Percentiles rank a stretch among this genome's conserved stretches.
Conservation (phyloP, 2,888 invertebrate genomes). For the Bombylius major region DNA sequence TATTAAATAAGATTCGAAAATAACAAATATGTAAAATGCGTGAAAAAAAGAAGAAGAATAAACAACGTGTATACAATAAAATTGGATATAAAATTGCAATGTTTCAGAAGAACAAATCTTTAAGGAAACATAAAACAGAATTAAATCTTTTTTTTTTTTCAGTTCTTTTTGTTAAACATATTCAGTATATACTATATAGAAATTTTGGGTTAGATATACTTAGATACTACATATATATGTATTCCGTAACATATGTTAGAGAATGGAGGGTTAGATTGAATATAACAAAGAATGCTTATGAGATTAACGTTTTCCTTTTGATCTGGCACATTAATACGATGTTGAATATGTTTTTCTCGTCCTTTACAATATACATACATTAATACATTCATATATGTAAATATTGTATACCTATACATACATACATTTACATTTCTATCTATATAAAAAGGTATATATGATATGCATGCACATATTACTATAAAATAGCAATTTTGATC, state of each 20-base stretch:
- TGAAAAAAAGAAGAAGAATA: background rate
- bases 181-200: too few species aligned
- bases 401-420: too few species aligned
- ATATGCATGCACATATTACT: background rate
- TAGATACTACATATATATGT: background rate
- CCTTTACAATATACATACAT: too few species aligned
- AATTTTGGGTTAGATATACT: too few species aligned
- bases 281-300: background rate
- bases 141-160: too few species aligned
- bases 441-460: background rate
- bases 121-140: background rate
- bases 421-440: too few species aligned
- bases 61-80: background rate
- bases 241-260: background rate
- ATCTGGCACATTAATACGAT: constrained; percentile 7
- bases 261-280: background rate
- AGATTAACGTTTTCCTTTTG: constrained; percentile 14
- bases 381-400: too few species aligned
- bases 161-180: too few species aligned
- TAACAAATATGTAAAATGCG: background rate
- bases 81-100: background rate
- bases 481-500: background rate
- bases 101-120: background rate
- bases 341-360: background rate
- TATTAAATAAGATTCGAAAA: background rate